Percentiles rank a stretch among this genome's conserved stretches.
These are phyloP conservation scores for Centrocercus urophasianus DNA, from an alignment of 2,113 vertebrate species.

Conservation along the genomic window DNA sequence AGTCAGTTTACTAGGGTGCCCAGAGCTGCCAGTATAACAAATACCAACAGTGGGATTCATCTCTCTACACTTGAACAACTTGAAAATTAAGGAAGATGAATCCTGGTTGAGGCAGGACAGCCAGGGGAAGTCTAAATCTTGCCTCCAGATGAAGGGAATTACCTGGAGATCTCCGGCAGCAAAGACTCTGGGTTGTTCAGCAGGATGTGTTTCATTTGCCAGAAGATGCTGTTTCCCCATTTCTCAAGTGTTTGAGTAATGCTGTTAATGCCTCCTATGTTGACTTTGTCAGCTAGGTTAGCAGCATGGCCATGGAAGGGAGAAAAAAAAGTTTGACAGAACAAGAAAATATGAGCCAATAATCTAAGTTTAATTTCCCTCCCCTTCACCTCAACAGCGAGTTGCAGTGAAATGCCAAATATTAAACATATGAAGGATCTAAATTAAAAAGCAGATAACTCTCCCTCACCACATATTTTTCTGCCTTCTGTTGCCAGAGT, in stretches of 20 bases:
- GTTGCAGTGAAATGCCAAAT: not conserved
- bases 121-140: not conserved
- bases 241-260: conserved; percentile 74
- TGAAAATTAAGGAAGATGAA: not conserved
- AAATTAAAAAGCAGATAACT: not conserved
- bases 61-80: not conserved
- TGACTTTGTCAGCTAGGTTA: conserved; percentile 72
- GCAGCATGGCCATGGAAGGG: not conserved
- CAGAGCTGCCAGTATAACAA: not conserved
- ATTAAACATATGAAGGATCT: not conserved
- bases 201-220: conserved; percentile 71
- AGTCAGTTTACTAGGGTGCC: not conserved
- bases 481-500: not conserved
- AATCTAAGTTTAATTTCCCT: not conserved
- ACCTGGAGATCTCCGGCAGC: conserved; percentile 77
- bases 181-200: conserved; percentile 67
- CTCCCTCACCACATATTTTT: not conserved
- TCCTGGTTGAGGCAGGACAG: not conserved
- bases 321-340: not conserved
- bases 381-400: not conserved
- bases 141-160: conserved; percentile 1
- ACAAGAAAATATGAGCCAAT: not conserved
- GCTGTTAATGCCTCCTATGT: conserved; percentile 68
- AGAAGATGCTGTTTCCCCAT: conserved; percentile 78
- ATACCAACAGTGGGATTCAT: not conserved